Conservation (phyloP, 2,888 invertebrate genomes). For the Apeira syringaria region DNA sequence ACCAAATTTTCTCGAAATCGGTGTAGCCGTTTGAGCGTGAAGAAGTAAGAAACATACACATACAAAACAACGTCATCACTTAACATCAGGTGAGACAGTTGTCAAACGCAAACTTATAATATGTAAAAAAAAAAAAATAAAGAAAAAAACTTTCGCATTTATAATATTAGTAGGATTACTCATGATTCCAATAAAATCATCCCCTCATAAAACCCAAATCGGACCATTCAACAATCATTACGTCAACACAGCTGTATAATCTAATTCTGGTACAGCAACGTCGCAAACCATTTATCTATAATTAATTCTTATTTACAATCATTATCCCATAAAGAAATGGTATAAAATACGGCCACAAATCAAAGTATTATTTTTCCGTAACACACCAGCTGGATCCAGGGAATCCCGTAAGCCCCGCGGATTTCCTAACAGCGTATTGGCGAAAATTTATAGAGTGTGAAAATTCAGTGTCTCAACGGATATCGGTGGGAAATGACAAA, state of each 20-base stretch:
- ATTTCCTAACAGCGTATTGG: constrained; percentile 57
- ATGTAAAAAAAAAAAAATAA: too few relatives aligned
- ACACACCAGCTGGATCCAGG: constrained; percentile 40
- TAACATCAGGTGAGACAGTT: too few relatives aligned
- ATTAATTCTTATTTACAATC: constrained; percentile 19
- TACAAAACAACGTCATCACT: too few relatives aligned
- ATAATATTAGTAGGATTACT: too few relatives aligned
- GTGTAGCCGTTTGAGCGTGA: too few relatives aligned
- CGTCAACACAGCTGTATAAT: constrained; percentile 16
- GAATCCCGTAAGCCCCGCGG: constrained; percentile 44
- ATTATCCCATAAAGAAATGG: constrained; percentile 9
- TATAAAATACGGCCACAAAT: constrained; percentile 19
- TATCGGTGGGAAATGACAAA: constrained; percentile 68
- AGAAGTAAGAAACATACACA: too few relatives aligned
- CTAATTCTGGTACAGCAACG: constrained; percentile 7
- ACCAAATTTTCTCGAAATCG: too few relatives aligned
- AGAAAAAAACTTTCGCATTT: too few relatives aligned
- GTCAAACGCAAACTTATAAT: too few relatives aligned
- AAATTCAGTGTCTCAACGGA: constrained; percentile 61
- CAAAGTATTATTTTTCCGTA: constrained; percentile 35
- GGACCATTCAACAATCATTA: constrained; percentile 13
- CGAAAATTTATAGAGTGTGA: constrained; percentile 74
- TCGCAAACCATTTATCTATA: constrained; percentile 2
- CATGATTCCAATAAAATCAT: constrained; percentile 10
- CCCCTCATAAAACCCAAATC: constrained; percentile 16